These are phyloP conservation scores for Aphyosemion australe DNA, from an alignment of 2,113 vertebrate species.

Conservation along the genomic window DNA sequence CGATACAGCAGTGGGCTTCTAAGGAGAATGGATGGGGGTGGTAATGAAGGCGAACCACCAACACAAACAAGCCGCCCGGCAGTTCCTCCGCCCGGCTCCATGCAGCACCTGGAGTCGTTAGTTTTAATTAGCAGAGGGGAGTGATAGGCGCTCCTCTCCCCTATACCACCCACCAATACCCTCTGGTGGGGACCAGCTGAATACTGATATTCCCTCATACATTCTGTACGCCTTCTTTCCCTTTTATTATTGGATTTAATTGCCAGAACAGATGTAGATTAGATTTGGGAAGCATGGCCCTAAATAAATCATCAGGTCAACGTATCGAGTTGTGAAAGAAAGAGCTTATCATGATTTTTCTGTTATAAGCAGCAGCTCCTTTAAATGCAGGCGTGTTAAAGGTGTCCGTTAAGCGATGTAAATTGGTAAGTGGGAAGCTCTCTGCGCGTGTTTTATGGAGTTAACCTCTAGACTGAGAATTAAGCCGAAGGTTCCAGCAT, in stretches of 20 bases:
- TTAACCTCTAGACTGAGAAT: slow-evolving; percentile 56
- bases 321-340: slow-evolving; percentile 24
- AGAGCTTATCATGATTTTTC: slow-evolving; percentile 3
- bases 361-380: neutral
- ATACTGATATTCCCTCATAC: slow-evolving; percentile 52
- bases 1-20: slow-evolving; percentile 65
- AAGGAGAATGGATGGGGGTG: slow-evolving; percentile 77
- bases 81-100: slow-evolving; percentile 46
- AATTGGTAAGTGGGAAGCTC: slow-evolving; percentile 36
- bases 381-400: neutral
- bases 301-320: slow-evolving; percentile 11
- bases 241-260: slow-evolving; percentile 39
- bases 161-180: slow-evolving; percentile 38
- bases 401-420: slow-evolving; percentile 2
- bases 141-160: slow-evolving; percentile 59
- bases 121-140: slow-evolving; percentile 79
- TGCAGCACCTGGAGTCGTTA: slow-evolving; percentile 78
- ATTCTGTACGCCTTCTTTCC: neutral
- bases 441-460: slow-evolving; percentile 35
- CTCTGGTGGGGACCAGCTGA: slow-evolving; percentile 41
- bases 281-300: slow-evolving; percentile 14
- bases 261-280: slow-evolving; percentile 19
- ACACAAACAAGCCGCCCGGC: slow-evolving; percentile 74
- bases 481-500: slow-evolving; percentile 32
- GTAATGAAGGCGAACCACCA: slow-evolving; percentile 79